These are phyloP conservation scores for Lontra canadensis DNA, from an alignment of 2,113 vertebrate genomes.

Conservation along the genomic window DNA sequence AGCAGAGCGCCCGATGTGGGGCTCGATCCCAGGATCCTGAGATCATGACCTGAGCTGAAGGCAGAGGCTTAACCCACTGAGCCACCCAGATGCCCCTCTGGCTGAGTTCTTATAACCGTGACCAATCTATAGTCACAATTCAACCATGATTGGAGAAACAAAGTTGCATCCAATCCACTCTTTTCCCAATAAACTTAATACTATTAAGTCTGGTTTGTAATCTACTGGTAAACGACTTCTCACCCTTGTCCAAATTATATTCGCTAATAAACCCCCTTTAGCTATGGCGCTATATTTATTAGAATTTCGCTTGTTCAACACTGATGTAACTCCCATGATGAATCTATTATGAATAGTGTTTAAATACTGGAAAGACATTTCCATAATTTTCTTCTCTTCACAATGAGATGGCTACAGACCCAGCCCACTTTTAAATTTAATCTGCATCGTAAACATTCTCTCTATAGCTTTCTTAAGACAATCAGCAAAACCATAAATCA, in stretches of 20 bases:
- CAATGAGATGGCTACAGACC: background rate
- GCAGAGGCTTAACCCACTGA: too few species aligned
- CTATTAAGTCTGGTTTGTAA: background rate
- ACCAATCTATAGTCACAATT: background rate
- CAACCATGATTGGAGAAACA: background rate
- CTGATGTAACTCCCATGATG: background rate
- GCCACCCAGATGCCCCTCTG: background rate
- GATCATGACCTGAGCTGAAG: too few species aligned
- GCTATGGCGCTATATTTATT: background rate
- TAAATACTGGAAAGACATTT: background rate
- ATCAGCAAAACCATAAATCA: slow-evolving; percentile 13
- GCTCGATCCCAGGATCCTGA: too few species aligned
- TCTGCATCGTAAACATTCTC: background rate
- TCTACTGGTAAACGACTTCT: background rate
- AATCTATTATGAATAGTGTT: background rate
- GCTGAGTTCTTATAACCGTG: background rate
- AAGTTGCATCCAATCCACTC: background rate
- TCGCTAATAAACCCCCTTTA: background rate
- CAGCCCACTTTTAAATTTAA: background rate
- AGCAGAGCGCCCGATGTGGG: too few species aligned
- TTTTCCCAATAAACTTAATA: background rate
- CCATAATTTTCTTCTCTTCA: background rate
- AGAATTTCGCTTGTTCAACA: background rate
- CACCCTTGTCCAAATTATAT: background rate
- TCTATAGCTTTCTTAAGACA: background rate